Percentiles rank a stretch among this genome's conserved stretches.
These are phyloP conservation scores for Moxostoma hubbsi DNA, from an alignment of 2,797 vertebrate species.

Conservation along the genomic window DNA sequence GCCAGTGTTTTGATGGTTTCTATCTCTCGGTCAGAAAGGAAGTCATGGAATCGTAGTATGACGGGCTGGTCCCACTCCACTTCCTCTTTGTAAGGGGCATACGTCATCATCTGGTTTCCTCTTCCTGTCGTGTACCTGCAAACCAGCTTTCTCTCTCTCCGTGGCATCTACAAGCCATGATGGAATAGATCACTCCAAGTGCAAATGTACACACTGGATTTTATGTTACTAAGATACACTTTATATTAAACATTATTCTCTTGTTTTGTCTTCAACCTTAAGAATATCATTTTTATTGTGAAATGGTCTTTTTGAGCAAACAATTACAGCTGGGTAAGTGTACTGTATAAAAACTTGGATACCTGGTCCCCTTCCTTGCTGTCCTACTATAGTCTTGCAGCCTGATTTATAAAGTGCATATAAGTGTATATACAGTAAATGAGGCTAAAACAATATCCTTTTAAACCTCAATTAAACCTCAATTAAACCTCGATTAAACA, in stretches of 20 bases:
- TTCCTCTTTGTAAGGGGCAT: conserved; percentile 83
- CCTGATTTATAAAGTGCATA: too few species aligned
- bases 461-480: too few species aligned
- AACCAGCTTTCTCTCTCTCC: conserved; percentile 79
- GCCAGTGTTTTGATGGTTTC: conserved; percentile 83
- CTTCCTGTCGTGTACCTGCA: conserved; percentile 83
- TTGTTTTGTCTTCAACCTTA: too few species aligned
- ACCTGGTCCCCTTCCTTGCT: too few species aligned
- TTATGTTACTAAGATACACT: not conserved
- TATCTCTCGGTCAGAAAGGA: conserved; percentile 83
- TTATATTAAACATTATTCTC: not conserved
- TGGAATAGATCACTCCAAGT: not conserved
- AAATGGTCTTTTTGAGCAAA: too few species aligned
- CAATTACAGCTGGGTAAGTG: too few species aligned
- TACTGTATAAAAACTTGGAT: too few species aligned
- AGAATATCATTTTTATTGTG: too few species aligned
- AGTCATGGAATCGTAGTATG: conserved; percentile 82
- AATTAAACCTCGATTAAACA: too few species aligned
- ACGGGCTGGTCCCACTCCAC: conserved; percentile 86
- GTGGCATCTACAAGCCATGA: conserved; percentile 70
- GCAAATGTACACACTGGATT: not conserved
- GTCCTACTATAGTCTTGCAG: too few species aligned
- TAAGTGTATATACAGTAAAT: too few species aligned
- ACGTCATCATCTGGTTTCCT: conserved; percentile 73
- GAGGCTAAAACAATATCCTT: too few species aligned